Conservation (phyloP, 2,113 vertebrate genomes). For the Gavia stellata region DNA sequence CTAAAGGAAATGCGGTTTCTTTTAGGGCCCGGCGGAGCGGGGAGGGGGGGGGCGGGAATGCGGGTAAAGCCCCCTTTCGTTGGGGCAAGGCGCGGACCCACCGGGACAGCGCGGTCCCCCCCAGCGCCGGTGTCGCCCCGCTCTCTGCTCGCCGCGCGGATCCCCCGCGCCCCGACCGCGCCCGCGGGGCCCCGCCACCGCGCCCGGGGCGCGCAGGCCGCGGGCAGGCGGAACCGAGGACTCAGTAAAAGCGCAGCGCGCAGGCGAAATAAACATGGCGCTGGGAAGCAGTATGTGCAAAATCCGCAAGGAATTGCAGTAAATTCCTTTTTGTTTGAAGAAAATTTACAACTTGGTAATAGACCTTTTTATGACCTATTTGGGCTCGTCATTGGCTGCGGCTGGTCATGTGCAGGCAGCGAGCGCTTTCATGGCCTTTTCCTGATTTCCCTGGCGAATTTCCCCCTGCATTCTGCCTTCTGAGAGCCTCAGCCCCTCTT, state of each 20-base stretch:
- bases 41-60: too few species aligned
- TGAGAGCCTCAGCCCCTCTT: slow-evolving; percentile 85
- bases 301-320: slow-evolving; percentile 91
- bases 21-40: not conserved
- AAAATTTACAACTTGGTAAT: slow-evolving; percentile 99
- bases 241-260: not conserved
- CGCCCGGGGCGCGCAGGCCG: not conserved
- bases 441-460: slow-evolving; percentile 86
- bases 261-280: slow-evolving; percentile 75
- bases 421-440: slow-evolving; percentile 96
- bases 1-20: not conserved
- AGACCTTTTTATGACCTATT: slow-evolving; percentile 98
- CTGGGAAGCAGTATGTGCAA: slow-evolving; percentile 84
- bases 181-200: not conserved
- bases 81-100: not conserved
- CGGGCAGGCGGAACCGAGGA: not conserved
- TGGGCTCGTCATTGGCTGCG: slow-evolving; percentile 96
- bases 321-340: slow-evolving; percentile 99
- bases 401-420: slow-evolving; percentile 97
- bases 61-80: not conserved
- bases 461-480: slow-evolving; percentile 88
- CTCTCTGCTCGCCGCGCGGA: not conserved
- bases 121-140: not conserved
- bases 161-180: not conserved
- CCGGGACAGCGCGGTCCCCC: too few species aligned